Percentiles rank a stretch among this genome's conserved stretches.
Evolutionary conservation across 2,888 invertebrate genomes (phyloP).

Genomic region (Dicyrtomina minuta): DNA sequence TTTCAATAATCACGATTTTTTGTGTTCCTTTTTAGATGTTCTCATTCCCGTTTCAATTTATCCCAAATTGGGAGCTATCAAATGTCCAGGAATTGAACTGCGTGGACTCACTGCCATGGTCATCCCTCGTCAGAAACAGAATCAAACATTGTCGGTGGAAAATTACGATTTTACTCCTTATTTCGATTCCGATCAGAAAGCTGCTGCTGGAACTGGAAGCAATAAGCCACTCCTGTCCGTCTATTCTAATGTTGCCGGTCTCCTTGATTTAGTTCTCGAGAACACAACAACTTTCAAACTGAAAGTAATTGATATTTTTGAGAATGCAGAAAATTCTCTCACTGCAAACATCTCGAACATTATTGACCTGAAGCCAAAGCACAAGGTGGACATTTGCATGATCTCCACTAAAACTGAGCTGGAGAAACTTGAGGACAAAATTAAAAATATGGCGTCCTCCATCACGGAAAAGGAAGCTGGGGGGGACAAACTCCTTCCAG

Average conservation of each 20-base stretch:
- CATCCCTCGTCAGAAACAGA: too few relatives aligned
- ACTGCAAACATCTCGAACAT: slow-evolving; percentile 8
- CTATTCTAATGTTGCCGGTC: background rate
- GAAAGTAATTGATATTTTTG: slow-evolving; percentile 22
- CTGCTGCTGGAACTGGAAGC: background rate
- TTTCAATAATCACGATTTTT: too few relatives aligned
- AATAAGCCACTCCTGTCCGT: background rate
- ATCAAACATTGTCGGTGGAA: slow-evolving; percentile 26
- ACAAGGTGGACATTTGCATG: slow-evolving; percentile 8
- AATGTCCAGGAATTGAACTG: slow-evolving; percentile 75
- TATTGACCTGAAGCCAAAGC: too few relatives aligned
- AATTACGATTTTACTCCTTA: slow-evolving; percentile 33
- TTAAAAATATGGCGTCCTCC: slow-evolving; percentile 8
- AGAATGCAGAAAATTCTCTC: slow-evolving; percentile 19
- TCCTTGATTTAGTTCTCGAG: slow-evolving; percentile 23
- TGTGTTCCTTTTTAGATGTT: too few relatives aligned
- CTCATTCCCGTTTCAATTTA: slow-evolving; percentile 59
- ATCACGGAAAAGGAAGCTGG: slow-evolving; percentile 14
- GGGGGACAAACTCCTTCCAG: slow-evolving; percentile 23
- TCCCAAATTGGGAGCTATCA: slow-evolving; percentile 60
- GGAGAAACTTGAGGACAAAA: slow-evolving; percentile 7
- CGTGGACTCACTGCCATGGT: slow-evolving; percentile 72
- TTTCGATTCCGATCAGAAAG: too few relatives aligned
- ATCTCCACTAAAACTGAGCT: slow-evolving; percentile 12
- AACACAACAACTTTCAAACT: slow-evolving; percentile 8